Evolutionary conservation across 2,797 vertebrate species (phyloP), one percentile per base, ranked within the genome.

Genomic region (Premnoplex brunnescens): DNA sequence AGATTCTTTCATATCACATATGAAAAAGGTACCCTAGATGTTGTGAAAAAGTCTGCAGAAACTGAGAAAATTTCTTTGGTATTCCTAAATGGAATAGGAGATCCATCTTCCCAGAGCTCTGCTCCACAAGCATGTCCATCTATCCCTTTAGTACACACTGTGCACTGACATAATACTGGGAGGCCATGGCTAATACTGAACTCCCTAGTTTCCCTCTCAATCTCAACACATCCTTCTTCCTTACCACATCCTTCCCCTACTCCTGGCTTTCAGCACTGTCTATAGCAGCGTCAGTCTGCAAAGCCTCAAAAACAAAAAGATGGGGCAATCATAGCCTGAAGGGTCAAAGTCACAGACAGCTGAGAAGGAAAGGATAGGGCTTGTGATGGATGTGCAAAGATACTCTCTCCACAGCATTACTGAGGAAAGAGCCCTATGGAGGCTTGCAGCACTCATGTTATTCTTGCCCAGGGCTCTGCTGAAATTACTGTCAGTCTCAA

Each of bases 401-500:
- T 83, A 56, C 49, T 92, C 44, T 43, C 74, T 89, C 41, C 52
- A 54, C 54, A 78, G 79, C 76, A 30, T 15, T 32, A 48, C 22
- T 72, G 60, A 74, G 49, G 46, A 79, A 19, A 73, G 43, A 93
- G 68, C 39, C 30, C 28, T 41, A 66, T 19, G 46, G 64, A 80
- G 54, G 20, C n/a, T 88, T 72, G 72, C 43, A 78, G 64, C 27
- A 51, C 28, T 71, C 48, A 14, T 24, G 41, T 82, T 77, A 89
- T 60, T 91, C 84, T 94, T 93, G 92, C 78, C 72, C 60, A 91
- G 46, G 75, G 78, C 68, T 51, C 81, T 91, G 75, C 64, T 74
- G 85, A 95, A 93, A 89, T 95, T 52, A 77, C 39, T 26, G 51
- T 74, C 63, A 63, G 34, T 83, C 81, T 92, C 81, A 82, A 74